Conservation (phyloP, 2,113 vertebrate species). For the Lepisosteus oculatus region DNA sequence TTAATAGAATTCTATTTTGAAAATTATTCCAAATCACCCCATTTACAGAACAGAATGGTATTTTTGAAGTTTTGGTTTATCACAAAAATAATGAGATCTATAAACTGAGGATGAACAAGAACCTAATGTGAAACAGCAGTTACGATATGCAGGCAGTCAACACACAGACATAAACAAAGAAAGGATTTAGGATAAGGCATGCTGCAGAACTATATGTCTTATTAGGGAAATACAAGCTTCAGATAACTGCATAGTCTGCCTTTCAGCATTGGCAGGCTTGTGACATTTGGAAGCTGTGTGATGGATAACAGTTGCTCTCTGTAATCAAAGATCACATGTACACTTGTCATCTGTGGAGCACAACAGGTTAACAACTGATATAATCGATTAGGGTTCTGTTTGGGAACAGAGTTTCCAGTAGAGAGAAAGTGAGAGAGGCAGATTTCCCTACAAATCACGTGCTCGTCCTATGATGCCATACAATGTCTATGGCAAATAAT, state of each 20-base stretch:
- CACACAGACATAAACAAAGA: neutral
- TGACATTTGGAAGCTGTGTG: conserved; percentile 48
- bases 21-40: too few relatives aligned
- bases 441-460: neutral
- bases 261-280: conserved; percentile 42
- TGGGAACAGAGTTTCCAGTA: conserved; percentile 54
- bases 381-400: conserved; percentile 10
- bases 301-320: conserved; percentile 51
- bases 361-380: conserved; percentile 52
- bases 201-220: too few relatives aligned
- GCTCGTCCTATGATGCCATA: too few relatives aligned
- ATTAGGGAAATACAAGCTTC: conserved; percentile 22
- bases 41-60: too few relatives aligned
- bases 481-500: neutral
- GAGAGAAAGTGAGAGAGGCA: conserved; percentile 37
- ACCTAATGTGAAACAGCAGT: conserved; percentile 26
- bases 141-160: conserved; percentile 20
- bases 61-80: too few relatives aligned
- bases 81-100: neutral
- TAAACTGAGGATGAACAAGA: conserved; percentile 22
- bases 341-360: conserved; percentile 44
- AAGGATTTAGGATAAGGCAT: too few relatives aligned
- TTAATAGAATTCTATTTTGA: too few relatives aligned
- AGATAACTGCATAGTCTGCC: conserved; percentile 42
- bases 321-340: conserved; percentile 43